Base-by-base conservation (phyloP, 2,113 vertebrate genomes). In the Panurus biarmicus region DNA sequence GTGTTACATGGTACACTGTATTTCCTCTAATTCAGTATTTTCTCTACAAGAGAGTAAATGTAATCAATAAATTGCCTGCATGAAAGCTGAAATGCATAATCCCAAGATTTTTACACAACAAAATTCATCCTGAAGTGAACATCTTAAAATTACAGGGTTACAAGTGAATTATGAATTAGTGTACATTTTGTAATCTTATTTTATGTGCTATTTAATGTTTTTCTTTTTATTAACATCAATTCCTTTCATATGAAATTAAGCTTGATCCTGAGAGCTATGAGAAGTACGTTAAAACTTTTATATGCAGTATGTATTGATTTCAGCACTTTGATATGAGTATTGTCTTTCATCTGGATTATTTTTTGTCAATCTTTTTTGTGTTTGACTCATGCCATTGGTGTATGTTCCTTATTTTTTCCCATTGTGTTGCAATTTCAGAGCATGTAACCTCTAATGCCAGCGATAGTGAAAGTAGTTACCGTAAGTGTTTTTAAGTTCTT, bases 381-480 rank as follows among this genome's bases (percentile, higher is more conserved):
- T 95, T 95, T 90, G 90, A 93, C 31, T 97, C 91, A 96, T 95
- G 66, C 91, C 93, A 92, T 96, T 58, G 85, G 80, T 98, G 69
- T 97, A 95, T 93, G 85, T 98, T 97, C 96, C 98, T 99, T 96
- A 98, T 97, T 97, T 98, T 98, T 93, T 93, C 97, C 97, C 97
- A 97, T 98, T 98, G 96, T 98, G 97, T 98, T 98, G 94, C 97
- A 95, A 97, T 99, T 99, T 96, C 99, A 99, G 99, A 99, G 97
- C 99, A 99, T 71, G 98, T 99, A 97, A 99, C 99, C 66, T 99
- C 99, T 97, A 99, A 99, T 96, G 99, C 99, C 99, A 99, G 99
- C 97, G 99, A 99, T 98, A 99, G 99, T 96, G 99, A 99, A 97
- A 99, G 99, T 98, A 99, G 99, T 98, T 99, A 99, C 99, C 99